A percentile compares a stretch with the other conserved stretches of the same genome.
phyloP scores from a whole-genome alignment of 2,113 vertebrate genomes.

The Heterochromis multidens region DNA sequence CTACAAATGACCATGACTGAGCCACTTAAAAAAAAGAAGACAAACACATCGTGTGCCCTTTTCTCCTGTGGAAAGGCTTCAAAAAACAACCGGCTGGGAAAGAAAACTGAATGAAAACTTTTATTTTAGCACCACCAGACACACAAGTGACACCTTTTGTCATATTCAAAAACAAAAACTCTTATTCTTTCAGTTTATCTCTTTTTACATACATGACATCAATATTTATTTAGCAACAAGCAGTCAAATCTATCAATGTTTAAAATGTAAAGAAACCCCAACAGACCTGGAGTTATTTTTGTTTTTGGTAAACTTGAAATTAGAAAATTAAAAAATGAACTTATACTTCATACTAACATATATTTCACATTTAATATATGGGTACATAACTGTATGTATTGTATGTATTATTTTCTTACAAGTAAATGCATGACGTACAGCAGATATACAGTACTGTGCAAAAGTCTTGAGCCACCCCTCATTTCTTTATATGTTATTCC shows the following conservation, averaged over 20 bases:
- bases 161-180: not conserved
- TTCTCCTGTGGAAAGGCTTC: conserved; percentile 31
- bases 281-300: not conserved
- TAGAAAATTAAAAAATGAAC: not conserved
- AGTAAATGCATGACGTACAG: not conserved
- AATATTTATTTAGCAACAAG: not conserved
- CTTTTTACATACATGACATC: not conserved
- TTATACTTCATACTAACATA: not conserved
- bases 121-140: not conserved
- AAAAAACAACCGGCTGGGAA: not conserved
- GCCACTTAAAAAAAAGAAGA: conserved; percentile 23
- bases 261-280: not conserved
- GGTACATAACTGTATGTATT: not conserved
- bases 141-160: not conserved
- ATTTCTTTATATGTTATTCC: no score
- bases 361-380: not conserved
- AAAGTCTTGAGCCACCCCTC: not conserved
- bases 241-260: not conserved
- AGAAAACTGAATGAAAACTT: not conserved
- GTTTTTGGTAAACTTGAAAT: not conserved
- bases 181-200: not conserved
- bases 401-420: not conserved
- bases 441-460: not conserved
- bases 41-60: conserved; percentile 15
- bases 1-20: conserved; percentile 55